These are phyloP conservation scores for Neosilurus mollespiculum DNA, from an alignment of 2,797 vertebrate genomes.

Conservation along the genomic window DNA sequence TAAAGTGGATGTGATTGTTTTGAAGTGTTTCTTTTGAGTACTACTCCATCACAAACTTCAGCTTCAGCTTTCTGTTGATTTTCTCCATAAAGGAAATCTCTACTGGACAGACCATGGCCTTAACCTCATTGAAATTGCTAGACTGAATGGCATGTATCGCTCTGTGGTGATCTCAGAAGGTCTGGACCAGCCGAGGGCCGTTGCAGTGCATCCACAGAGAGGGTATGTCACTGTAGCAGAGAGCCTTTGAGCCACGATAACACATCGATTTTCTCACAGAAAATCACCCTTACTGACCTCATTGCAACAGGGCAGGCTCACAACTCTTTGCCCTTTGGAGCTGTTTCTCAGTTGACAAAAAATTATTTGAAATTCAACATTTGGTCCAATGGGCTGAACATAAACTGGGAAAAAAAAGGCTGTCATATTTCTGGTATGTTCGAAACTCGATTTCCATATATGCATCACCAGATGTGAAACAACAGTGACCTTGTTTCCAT, in stretches of 20 bases:
- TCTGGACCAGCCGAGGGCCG: constrained; percentile 92
- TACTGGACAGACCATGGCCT: constrained; percentile 98
- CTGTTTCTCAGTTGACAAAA: constrained; percentile 30
- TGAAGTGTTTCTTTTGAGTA: constrained; percentile 1
- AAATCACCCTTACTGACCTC: constrained; percentile 27
- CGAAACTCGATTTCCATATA: background rate
- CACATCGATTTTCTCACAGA: constrained; percentile 31
- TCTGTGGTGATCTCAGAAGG: constrained; percentile 93
- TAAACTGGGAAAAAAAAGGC: background rate
- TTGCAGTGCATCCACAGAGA: constrained; percentile 92
- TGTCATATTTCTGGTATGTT: constrained; percentile 13
- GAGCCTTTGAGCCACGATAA: constrained; percentile 12
- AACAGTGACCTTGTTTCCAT: background rate
- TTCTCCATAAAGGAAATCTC: constrained; percentile 81
- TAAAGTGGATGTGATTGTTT: constrained; percentile 1
- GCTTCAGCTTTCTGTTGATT: constrained; percentile 7
- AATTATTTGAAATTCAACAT: constrained; percentile 5
- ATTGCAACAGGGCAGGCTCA: constrained; percentile 12
- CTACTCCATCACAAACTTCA: background rate
- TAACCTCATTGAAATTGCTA: constrained; percentile 93
- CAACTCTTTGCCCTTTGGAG: constrained; percentile 29
- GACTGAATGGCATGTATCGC: constrained; percentile 90
- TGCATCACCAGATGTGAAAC: background rate
- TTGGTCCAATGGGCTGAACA: constrained; percentile 29
- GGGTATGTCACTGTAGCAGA: constrained; percentile 75